Conservation (phyloP, 2,797 vertebrate genomes). For the Momotus momota region DNA sequence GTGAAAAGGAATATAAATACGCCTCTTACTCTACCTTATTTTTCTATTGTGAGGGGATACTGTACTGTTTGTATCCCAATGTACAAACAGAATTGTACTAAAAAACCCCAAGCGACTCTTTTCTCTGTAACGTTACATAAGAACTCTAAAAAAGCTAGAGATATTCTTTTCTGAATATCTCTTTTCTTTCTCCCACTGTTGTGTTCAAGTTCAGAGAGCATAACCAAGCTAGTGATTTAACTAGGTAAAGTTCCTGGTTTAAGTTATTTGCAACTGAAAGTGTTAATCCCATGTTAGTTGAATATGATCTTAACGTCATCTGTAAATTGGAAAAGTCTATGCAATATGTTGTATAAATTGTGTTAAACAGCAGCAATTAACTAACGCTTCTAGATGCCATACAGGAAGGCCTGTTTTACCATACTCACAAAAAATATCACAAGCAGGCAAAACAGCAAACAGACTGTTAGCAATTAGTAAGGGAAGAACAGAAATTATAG, state of each 20-base stretch:
- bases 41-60: neutral
- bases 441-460: rapidly evolving
- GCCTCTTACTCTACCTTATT: neutral
- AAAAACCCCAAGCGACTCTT: neutral
- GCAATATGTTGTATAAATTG: neutral
- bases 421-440: neutral
- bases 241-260: neutral
- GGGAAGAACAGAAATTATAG: neutral
- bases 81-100: neutral
- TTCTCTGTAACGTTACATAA: neutral
- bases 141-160: neutral
- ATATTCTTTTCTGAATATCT: neutral
- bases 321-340: neutral
- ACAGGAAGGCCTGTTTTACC: neutral
- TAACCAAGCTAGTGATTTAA: neutral
- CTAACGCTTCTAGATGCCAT: neutral
- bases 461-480: neutral
- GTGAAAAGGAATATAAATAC: neutral
- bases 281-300: neutral
- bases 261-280: neutral
- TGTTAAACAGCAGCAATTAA: neutral
- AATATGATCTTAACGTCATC: neutral
- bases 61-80: neutral
- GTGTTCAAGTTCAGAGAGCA: neutral
- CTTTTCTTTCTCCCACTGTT: neutral